A percentile compares a stretch with the other conserved stretches of the same genome.
Evolutionary conservation across 2,797 vertebrate species (phyloP).

Genomic region (Enteromius anoplus): DNA sequence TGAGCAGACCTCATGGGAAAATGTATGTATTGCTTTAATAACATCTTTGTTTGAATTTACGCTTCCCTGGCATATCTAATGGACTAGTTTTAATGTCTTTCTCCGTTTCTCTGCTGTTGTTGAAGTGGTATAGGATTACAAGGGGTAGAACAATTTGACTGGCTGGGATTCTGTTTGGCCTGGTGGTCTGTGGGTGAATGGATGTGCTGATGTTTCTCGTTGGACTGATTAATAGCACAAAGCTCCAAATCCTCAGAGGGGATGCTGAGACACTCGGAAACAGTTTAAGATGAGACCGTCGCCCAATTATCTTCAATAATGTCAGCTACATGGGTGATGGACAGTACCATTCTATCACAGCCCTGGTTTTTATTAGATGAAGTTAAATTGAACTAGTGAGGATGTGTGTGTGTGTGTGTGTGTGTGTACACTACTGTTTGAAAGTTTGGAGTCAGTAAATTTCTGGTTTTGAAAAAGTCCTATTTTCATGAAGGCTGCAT

Average conservation of each 20-base stretch:
- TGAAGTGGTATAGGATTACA: constrained; percentile 53
- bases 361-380: constrained; percentile 64
- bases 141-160: constrained; percentile 73
- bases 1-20: not conserved
- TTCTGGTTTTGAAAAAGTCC: not conserved
- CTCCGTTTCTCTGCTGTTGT: not conserved
- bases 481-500: not conserved
- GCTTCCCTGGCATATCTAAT: not conserved
- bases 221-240: constrained; percentile 76
- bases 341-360: constrained; percentile 64
- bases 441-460: not conserved
- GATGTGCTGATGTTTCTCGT: constrained; percentile 66
- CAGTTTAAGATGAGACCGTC: constrained; percentile 74
- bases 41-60: not conserved
- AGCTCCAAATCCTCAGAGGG: constrained; percentile 70
- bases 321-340: constrained; percentile 72
- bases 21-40: not conserved
- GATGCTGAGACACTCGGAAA: constrained; percentile 69
- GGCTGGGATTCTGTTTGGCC: constrained; percentile 75
- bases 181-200: constrained; percentile 57
- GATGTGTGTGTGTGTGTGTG: not conserved
- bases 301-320: constrained; percentile 80
- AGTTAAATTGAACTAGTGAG: constrained; percentile 49
- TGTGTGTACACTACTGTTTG: not conserved
- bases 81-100: not conserved